Conservation (phyloP, 2,888 invertebrate species). For the Anthophora plumipes region DNA sequence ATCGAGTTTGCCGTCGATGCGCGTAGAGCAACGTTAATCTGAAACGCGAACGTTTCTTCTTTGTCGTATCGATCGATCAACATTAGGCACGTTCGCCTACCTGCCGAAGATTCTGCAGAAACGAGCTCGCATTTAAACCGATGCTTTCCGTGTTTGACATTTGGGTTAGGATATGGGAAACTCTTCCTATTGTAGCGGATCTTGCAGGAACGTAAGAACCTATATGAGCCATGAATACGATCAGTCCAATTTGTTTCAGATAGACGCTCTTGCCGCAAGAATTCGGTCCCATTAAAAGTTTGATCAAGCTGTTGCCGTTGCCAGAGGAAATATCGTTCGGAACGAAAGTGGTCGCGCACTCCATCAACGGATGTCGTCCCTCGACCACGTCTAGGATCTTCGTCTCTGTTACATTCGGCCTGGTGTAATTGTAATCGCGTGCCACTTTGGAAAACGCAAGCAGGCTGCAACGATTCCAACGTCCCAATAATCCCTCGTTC, state of each 20-base stretch:
- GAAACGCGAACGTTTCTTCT: constrained; percentile 43
- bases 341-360: constrained; percentile 88
- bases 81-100: constrained; percentile 84
- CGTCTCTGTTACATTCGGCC: constrained; percentile 87
- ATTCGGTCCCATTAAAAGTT: constrained; percentile 95
- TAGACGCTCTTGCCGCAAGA: constrained; percentile 97
- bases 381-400: constrained; percentile 87
- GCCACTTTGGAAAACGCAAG: constrained; percentile 89
- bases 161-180: constrained; percentile 91
- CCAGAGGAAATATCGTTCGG: constrained; percentile 90
- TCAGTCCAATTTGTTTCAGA: constrained; percentile 92
- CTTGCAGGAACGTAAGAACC: constrained; percentile 96
- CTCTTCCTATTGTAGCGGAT: constrained; percentile 89
- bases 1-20: constrained; percentile 89
- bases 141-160: constrained; percentile 92
- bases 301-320: constrained; percentile 86
- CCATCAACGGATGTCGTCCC: constrained; percentile 92
- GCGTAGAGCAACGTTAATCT: constrained; percentile 91
- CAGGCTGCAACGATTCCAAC: constrained; percentile 87
- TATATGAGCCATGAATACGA: constrained; percentile 94
- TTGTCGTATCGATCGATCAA: no score
- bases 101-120: constrained; percentile 93
- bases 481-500: neutral
- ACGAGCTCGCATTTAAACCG: constrained; percentile 92
- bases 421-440: constrained; percentile 88